Base-by-base conservation (phyloP, 2,113 vertebrate genomes). In the Mobula hypostoma region DNA sequence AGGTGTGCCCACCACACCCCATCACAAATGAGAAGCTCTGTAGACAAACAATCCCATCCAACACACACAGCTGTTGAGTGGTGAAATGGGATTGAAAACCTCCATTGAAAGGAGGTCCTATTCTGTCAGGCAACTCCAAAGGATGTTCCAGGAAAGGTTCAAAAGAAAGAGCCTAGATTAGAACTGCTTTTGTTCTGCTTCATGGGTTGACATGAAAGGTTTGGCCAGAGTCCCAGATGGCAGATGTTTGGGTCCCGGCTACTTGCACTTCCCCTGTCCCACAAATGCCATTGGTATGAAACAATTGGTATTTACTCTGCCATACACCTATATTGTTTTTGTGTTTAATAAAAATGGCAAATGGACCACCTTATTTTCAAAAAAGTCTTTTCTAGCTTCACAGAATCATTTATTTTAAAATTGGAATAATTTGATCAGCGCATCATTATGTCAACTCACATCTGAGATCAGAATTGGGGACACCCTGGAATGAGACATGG, bases 121-220 rank as follows among this genome's bases (percentile, higher is more conserved):
- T 96, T 96, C 95, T 70, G 24, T 94, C 92, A 94, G 94, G 87
- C 94, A 0, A 0, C 94, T 97, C 96, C 96, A 96, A 96, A 97
- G 96, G 95, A 97, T 95, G 96, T 96, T 95, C 94, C 94, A 94
- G 96, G 96, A 96, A 97, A 97, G 95, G 95, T 95, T 95, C 96
- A 93, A 96, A 97, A 97, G 97, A 97, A 97, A 98, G 97, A 97
- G 97, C 96, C 94, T 95, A 97, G 97, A 97, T 97, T 97, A 97
- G 96, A 24, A 96, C 96, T 96, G 97, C 97, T 98, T 97, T 98
- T 98, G 97, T 98, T 98, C 97, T 96, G 97, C 97, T 96, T 97
- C 96, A 96, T 95, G 96, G 96, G 97, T 96, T 96, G 97, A 97
- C 97, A 96, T 97, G 97, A 97, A 97, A 98, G 97, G 95, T 96